Conservation (phyloP, 1,140 invertebrate species). For the fruit fly (Drosophila melanogaster) region DNA sequence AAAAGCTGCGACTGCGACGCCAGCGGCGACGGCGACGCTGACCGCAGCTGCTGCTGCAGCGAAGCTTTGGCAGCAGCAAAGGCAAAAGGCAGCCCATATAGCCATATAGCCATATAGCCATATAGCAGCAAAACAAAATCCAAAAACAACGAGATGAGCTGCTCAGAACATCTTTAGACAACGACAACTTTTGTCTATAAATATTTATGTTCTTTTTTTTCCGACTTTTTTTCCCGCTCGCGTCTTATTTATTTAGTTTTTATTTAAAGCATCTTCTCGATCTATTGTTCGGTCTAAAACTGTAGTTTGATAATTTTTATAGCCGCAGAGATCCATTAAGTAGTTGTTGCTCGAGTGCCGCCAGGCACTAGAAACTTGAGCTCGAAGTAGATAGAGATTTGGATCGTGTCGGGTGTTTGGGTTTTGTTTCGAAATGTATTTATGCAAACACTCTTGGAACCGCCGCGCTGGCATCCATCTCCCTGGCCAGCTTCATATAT, state of each 20-base stretch:
- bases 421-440: slow-evolving; percentile 59
- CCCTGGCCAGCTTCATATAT: slow-evolving; percentile 68
- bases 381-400: slow-evolving; percentile 25
- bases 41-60: slow-evolving; percentile 29
- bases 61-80: slow-evolving; percentile 18
- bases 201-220: slow-evolving; percentile 60
- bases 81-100: neutral
- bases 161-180: slow-evolving; percentile 65
- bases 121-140: neutral
- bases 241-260: slow-evolving; percentile 73
- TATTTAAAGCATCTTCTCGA: slow-evolving; percentile 63
- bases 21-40: slow-evolving; percentile 7
- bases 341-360: slow-evolving; percentile 58
- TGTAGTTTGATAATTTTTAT: slow-evolving; percentile 70
- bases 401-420: slow-evolving; percentile 6
- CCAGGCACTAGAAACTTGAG: slow-evolving; percentile 63
- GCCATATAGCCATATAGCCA: neutral
- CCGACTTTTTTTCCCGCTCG: slow-evolving; percentile 5
- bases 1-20: slow-evolving; percentile 38
- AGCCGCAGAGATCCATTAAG: slow-evolving; percentile 55
- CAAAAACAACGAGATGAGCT: slow-evolving; percentile 42
- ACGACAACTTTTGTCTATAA: slow-evolving; percentile 72
- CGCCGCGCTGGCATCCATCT: slow-evolving; percentile 65
- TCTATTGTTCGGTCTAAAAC: slow-evolving; percentile 50
- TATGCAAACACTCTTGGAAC: slow-evolving; percentile 62